Percentiles rank a stretch among this genome's conserved stretches.
These are phyloP conservation scores for Geopemphigus sp. DNA, from an alignment of 1,140 invertebrate species.

Conservation along the genomic window DNA sequence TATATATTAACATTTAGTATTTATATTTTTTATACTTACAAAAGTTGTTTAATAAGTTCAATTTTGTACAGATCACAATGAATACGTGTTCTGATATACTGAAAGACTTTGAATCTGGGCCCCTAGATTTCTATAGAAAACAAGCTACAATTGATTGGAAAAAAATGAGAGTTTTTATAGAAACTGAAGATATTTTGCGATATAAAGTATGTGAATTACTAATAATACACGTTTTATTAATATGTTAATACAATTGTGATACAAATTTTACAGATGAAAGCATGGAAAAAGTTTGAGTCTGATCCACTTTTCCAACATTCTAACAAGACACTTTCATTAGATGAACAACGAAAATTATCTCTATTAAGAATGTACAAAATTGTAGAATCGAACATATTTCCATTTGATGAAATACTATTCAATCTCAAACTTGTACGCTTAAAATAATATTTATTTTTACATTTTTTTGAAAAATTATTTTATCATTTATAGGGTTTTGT, in stretches of 20 bases:
- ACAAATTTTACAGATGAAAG: constrained; percentile 68
- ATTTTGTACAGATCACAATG: constrained; percentile 21
- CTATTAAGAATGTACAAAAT: constrained; percentile 59
- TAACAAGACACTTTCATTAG: constrained; percentile 59
- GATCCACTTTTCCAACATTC: constrained; percentile 72
- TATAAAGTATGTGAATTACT: constrained; percentile 57
- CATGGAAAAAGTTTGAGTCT: constrained; percentile 77
- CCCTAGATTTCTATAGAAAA: constrained; percentile 71
- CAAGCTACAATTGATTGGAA: constrained; percentile 81
- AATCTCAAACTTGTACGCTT: constrained; percentile 14
- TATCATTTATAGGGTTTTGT: constrained; percentile 56
- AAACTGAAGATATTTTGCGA: constrained; percentile 62
- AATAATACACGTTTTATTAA: not conserved
- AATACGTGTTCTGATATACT: constrained; percentile 33
- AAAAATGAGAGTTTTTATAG: constrained; percentile 70
- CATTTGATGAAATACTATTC: constrained; percentile 57
- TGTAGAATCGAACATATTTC: constrained; percentile 52
- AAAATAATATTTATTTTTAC: not conserved
- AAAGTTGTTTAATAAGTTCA: not conserved
- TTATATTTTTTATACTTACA: not conserved
- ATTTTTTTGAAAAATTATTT: not conserved
- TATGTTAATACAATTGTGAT: not conserved
- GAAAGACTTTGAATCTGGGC: constrained; percentile 52
- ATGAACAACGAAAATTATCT: constrained; percentile 69
- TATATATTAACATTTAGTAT: not conserved